These are phyloP conservation scores for Macrobrachium nipponense DNA, from an alignment of 1,140 invertebrate genomes.

Conservation along the genomic window DNA sequence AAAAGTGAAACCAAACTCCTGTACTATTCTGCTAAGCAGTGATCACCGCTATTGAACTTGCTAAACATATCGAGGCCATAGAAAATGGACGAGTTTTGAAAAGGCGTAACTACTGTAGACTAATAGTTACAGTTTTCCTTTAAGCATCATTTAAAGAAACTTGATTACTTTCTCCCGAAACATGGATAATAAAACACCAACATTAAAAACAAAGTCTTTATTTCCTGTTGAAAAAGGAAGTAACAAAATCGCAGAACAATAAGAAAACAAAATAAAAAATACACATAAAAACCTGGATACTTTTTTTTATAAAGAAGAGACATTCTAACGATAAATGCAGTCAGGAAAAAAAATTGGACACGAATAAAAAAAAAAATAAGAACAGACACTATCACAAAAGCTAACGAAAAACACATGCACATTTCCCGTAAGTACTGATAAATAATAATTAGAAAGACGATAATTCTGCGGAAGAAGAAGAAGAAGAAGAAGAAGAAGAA, in stretches of 20 bases:
- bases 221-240: slow-evolving; percentile 40
- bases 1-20: too few relatives aligned
- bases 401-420: background rate
- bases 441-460: background rate
- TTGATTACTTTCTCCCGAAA: too few relatives aligned
- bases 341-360: background rate
- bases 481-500: background rate
- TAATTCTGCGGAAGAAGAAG: background rate
- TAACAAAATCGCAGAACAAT: background rate
- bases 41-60: too few relatives aligned
- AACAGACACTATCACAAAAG: background rate
- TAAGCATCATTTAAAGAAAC: too few relatives aligned
- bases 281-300: slow-evolving; percentile 9
- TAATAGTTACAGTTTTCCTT: too few relatives aligned
- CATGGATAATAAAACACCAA: background rate
- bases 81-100: too few relatives aligned
- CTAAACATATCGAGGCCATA: too few relatives aligned
- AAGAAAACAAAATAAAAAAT: slow-evolving; percentile 16
- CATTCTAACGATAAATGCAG: too few relatives aligned
- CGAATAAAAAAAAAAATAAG: slow-evolving; percentile 14
- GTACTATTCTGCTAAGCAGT: too few relatives aligned
- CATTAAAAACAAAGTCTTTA: slow-evolving; percentile 45
- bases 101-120: too few relatives aligned
- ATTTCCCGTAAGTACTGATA: too few relatives aligned
- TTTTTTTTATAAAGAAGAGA: background rate